Conservation (phyloP, 2,888 invertebrate species). For the Siphlonurus alternatus region DNA sequence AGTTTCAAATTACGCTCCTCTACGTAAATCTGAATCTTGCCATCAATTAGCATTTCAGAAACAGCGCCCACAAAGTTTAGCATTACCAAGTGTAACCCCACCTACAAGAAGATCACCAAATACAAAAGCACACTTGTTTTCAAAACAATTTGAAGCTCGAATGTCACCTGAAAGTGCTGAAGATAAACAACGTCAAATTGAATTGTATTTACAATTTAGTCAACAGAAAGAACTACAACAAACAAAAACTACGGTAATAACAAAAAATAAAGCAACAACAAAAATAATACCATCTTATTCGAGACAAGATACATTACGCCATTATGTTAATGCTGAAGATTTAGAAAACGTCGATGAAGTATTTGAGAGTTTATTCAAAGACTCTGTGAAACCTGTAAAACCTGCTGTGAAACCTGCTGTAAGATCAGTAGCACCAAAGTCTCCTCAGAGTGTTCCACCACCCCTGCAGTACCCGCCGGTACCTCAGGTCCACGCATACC, state of each 20-base stretch:
- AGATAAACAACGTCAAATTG: slow-evolving; percentile 55
- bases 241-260: not conserved
- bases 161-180: slow-evolving; percentile 46
- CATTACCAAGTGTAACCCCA: slow-evolving; percentile 26
- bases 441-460: not conserved
- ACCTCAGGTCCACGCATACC: slow-evolving; percentile 7
- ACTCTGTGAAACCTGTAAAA: too few relatives aligned
- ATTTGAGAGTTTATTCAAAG: slow-evolving; percentile 65
- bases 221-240: too few relatives aligned
- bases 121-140: slow-evolving; percentile 26
- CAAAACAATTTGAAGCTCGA: slow-evolving; percentile 68
- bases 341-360: slow-evolving; percentile 60
- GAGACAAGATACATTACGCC: not conserved
- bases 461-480: slow-evolving; percentile 7
- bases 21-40: slow-evolving; percentile 65
- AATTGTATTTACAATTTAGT: slow-evolving; percentile 60
- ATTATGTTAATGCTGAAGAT: slow-evolving; percentile 32
- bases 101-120: slow-evolving; percentile 21
- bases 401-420: too few relatives aligned
- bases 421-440: too few relatives aligned
- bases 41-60: slow-evolving; percentile 42
- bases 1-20: slow-evolving; percentile 3
- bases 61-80: slow-evolving; percentile 19
- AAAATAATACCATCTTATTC: slow-evolving; percentile 18
- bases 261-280: slow-evolving; percentile 5